phyloP scores from a whole-genome alignment of 2,888 invertebrate genomes.

The Omphaloscelis lunosa region DNA sequence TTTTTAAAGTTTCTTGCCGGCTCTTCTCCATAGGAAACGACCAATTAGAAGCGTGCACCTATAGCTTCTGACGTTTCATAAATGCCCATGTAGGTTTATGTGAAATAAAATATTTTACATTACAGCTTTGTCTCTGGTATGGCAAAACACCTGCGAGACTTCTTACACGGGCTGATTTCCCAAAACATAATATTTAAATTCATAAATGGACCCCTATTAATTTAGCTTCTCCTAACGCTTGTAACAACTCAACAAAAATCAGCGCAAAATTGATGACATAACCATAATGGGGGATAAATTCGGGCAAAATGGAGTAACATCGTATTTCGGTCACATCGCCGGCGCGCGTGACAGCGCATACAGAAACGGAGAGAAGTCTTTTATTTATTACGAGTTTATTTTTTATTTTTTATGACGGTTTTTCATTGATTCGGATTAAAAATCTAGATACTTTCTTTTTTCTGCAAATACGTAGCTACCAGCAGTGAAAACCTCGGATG shows the following conservation, averaged over 20 bases:
- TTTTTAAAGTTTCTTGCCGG: too few species aligned
- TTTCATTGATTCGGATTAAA: not conserved
- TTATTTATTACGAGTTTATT: slow-evolving; percentile 44
- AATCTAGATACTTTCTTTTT: not conserved
- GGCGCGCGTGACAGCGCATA: slow-evolving; percentile 52
- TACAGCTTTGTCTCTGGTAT: too few species aligned
- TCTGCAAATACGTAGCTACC: not conserved
- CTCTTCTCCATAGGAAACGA: too few species aligned
- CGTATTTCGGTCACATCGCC: slow-evolving; percentile 20
- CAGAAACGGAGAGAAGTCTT: slow-evolving; percentile 2
- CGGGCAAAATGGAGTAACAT: not conserved
- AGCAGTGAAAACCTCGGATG: too few species aligned
- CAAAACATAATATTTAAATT: too few species aligned
- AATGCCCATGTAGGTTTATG: too few species aligned
- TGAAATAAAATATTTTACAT: too few species aligned
- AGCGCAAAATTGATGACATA: slow-evolving; percentile 14
- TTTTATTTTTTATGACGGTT: not conserved
- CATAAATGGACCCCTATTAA: not conserved
- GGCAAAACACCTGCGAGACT: too few species aligned
- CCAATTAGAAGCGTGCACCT: too few species aligned
- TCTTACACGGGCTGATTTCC: too few species aligned
- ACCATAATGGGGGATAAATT: slow-evolving; percentile 17
- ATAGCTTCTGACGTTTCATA: too few species aligned
- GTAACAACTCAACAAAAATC: not conserved
- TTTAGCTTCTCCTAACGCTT: not conserved